Evolutionary conservation across 2,797 vertebrate genomes (phyloP).

Genomic region (Coreius guichenoti): DNA sequence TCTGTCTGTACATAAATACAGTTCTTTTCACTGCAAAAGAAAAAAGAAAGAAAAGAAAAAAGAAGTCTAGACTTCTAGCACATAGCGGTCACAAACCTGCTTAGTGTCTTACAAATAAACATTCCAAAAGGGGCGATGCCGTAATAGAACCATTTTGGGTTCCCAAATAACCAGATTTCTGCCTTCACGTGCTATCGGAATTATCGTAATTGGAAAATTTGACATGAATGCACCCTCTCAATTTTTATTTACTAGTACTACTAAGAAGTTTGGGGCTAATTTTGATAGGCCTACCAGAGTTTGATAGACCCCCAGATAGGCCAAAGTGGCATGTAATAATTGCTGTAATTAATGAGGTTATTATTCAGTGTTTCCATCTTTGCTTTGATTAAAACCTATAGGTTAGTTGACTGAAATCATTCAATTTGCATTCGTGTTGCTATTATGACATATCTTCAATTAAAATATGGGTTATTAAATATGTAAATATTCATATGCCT

Average conservation of each 20-base stretch:
- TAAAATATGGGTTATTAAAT: too few relatives aligned
- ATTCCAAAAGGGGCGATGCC: background rate
- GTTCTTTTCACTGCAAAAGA: slow-evolving; percentile 32
- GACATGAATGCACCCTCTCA: background rate
- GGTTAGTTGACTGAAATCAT: too few relatives aligned
- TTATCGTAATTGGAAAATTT: background rate
- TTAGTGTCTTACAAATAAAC: background rate
- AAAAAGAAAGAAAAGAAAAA: background rate
- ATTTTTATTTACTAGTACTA: background rate
- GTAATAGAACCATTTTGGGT: background rate
- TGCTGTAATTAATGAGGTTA: too few relatives aligned
- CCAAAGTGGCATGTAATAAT: too few relatives aligned
- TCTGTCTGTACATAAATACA: slow-evolving; percentile 38
- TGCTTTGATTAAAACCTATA: too few relatives aligned
- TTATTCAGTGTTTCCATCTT: too few relatives aligned
- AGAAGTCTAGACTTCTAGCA: background rate
- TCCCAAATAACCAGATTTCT: background rate
- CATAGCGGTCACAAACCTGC: background rate
- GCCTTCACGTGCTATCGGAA: background rate
- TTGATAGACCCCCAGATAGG: background rate
- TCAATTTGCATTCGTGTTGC: too few relatives aligned
- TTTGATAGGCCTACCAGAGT: background rate
- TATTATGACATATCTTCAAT: too few relatives aligned
- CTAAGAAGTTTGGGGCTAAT: background rate
- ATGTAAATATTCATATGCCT: too few relatives aligned